Evolutionary conservation across 2,797 vertebrate species (phyloP).

Genomic region (Gymnothorax javanicus): DNA sequence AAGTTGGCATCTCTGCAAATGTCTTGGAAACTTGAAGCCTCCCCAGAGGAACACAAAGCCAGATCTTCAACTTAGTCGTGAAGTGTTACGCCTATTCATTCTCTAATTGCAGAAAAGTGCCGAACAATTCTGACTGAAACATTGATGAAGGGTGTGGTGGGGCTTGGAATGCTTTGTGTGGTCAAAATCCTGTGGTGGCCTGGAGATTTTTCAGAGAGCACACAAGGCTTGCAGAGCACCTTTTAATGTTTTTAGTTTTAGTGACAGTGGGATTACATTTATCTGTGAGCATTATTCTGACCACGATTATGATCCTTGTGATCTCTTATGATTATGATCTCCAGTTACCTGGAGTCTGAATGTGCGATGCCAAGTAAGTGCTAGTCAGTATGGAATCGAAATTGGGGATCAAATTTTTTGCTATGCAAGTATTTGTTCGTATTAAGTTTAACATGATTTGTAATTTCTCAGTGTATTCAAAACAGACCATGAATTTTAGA

Average conservation of each 20-base stretch:
- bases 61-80: neutral
- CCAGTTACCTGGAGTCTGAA: neutral
- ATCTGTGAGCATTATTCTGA: neutral
- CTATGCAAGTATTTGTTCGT: neutral
- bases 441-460: neutral
- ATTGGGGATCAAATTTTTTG: neutral
- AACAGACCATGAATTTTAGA: neutral
- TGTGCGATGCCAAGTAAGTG: neutral
- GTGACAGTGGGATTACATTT: neutral
- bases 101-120: neutral
- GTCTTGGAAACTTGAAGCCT: neutral
- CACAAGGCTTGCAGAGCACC: neutral
- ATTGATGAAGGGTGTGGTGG: neutral
- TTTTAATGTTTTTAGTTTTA: neutral
- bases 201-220: neutral
- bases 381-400: neutral
- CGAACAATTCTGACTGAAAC: constrained; percentile 5
- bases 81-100: neutral
- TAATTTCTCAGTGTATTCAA: neutral
- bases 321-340: neutral
- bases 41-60: neutral
- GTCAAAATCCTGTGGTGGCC: neutral
- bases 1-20: neutral
- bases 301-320: neutral
- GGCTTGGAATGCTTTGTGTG: neutral